Conservation (phyloP, 2,113 vertebrate species). For the Mesoclemmys tuberculata region DNA sequence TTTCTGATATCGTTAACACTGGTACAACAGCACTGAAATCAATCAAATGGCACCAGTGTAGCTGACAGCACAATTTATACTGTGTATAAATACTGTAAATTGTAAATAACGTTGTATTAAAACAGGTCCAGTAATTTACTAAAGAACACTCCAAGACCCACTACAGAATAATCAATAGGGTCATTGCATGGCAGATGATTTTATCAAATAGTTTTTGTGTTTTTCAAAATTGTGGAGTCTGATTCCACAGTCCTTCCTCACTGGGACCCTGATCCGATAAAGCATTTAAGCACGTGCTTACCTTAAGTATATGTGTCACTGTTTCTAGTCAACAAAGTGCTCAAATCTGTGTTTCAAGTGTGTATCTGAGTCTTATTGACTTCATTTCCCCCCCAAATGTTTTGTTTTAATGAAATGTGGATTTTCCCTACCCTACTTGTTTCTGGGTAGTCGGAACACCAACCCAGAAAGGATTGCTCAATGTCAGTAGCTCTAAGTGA, state of each 20-base stretch:
- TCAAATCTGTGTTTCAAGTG: background rate
- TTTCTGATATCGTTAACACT: background rate
- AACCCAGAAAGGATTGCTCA: conserved; percentile 13
- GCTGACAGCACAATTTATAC: background rate
- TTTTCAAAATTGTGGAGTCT: background rate
- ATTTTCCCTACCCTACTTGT: background rate
- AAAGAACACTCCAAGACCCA: background rate
- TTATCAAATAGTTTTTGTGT: background rate
- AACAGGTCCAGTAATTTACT: background rate
- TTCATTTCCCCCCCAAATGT: background rate
- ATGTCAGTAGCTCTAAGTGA: conserved; percentile 38
- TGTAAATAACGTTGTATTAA: background rate
- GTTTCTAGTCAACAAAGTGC: background rate
- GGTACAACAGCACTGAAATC: background rate
- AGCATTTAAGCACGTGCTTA: background rate
- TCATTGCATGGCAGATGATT: background rate
- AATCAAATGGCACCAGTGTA: fast-evolving
- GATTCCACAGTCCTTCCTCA: background rate
- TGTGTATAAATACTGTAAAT: background rate
- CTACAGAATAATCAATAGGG: fast-evolving
- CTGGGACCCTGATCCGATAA: background rate
- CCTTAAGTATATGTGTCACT: background rate
- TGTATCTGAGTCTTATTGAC: background rate
- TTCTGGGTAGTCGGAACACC: background rate
- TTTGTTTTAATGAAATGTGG: background rate